phyloP scores from a whole-genome alignment of 2,113 vertebrate genomes.

The Synchiropus splendidus region DNA sequence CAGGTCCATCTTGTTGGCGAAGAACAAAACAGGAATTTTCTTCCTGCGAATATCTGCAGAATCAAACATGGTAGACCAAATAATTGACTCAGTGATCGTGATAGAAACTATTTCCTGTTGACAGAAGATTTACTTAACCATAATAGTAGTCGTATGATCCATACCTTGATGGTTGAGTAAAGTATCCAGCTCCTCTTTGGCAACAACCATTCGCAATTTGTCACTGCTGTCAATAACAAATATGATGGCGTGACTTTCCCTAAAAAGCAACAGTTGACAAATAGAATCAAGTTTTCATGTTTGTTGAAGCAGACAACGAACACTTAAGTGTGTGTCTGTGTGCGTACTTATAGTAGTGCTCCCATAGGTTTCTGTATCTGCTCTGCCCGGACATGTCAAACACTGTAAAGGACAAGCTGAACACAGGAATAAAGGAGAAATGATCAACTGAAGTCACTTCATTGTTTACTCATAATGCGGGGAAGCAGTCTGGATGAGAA shows the following conservation, averaged over 20 bases:
- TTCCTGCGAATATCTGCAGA: slow-evolving; percentile 80
- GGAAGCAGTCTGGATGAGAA: background rate
- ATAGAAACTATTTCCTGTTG: no score
- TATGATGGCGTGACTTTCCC: slow-evolving; percentile 96
- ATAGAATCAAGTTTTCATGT: background rate
- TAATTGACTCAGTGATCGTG: no score
- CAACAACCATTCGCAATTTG: slow-evolving; percentile 94
- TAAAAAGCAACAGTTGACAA: slow-evolving; percentile 52
- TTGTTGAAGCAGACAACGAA: background rate
- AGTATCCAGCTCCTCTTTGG: slow-evolving; percentile 92
- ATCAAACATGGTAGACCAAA: slow-evolving; percentile 1
- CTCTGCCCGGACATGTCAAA: slow-evolving; percentile 99
- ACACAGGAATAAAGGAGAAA: slow-evolving; percentile 4
- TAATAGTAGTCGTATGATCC: background rate
- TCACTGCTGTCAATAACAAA: slow-evolving; percentile 98
- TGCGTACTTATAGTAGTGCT: slow-evolving; percentile 96
- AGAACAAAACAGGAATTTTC: slow-evolving; percentile 89
- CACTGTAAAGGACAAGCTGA: slow-evolving; percentile 91
- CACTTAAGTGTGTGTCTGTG: background rate
- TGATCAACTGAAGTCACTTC: background rate
- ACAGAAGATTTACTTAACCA: no score
- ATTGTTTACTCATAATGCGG: background rate
- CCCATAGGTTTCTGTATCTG: slow-evolving; percentile 95
- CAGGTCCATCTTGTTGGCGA: slow-evolving; percentile 97
- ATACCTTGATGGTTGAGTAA: slow-evolving; percentile 92